Base-by-base conservation (phyloP, 2,888 invertebrate species). In the Lasiommata megera region DNA sequence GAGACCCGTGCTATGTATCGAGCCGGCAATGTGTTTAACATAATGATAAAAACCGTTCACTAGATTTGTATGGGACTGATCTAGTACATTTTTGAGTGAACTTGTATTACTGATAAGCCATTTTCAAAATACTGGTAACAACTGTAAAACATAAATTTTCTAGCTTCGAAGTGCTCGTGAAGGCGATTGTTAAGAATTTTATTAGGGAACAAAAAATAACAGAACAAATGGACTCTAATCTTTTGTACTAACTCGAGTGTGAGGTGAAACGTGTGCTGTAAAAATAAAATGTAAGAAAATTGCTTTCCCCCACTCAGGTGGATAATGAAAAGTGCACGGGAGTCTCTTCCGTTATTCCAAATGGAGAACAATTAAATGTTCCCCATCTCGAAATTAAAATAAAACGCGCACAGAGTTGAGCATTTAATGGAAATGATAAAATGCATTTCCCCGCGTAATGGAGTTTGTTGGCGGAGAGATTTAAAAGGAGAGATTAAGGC, bases 321-420 rank as follows among this genome's bases (percentile, higher is more conserved):
- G 17, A 34, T 52, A 56, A 50, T 38, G 40, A 46, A 37, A 38
- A 56, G 37, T 38, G 37, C 44, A 50, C 40, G 44, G 44, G 47
- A 47, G 38, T 38, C 37, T 38, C 34, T 55, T 38, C 28, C 40
- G 28, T 58, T 54, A 59, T 55, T 55, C 47, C 36, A 56, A 55
- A 59, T 41, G 53, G 41, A 36, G 46, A 54, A 58, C 54, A 56
- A 56, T 61, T 57, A 61, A 46, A 55, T 47, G 44, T 41, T 56
- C 59, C n/a, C 55, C 56, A 52, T 61, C 57, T 52, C 61, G 61
- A 48, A 56, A 65, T 65, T 63, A 59, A 65, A 56, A 58, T 61
- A 58, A 63, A 63, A 61, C 16, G 46, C 44, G 46, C 29, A 29
- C 46, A 29, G 46, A 14, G 16, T 16, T 16, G 46, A 46, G 16